These are phyloP conservation scores for Anarrhichthys ocellatus DNA, from an alignment of 2,113 vertebrate genomes.

Conservation along the genomic window DNA sequence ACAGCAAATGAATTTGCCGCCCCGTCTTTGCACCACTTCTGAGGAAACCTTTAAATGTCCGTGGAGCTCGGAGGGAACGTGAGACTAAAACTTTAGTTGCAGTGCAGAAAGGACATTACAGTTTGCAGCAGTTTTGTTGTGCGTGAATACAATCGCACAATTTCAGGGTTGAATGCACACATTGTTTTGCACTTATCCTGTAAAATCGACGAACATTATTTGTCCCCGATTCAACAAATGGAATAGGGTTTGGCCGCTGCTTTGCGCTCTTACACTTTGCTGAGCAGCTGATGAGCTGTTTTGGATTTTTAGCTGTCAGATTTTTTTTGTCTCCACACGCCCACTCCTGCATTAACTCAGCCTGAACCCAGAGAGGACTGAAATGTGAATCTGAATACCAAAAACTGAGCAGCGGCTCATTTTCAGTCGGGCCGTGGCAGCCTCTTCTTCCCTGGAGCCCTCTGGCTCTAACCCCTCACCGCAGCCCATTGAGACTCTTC, in stretches of 20 bases:
- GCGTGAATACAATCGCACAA: conserved; percentile 29
- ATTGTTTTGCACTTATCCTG: conserved; percentile 16
- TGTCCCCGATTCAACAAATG: conserved; percentile 20
- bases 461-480: conserved; percentile 59
- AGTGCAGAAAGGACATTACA: background rate
- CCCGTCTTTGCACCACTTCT: background rate
- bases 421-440: conserved; percentile 58
- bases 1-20: conserved; percentile 42
- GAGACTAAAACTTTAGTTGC: conserved; percentile 12
- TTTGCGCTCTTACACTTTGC: conserved; percentile 35
- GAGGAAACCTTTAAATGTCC: conserved; percentile 32
- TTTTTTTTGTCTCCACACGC: conserved; percentile 18
- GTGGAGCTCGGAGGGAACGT: conserved; percentile 22
- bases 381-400: conserved; percentile 57
- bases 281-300: conserved; percentile 39
- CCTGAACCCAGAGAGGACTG: conserved; percentile 51
- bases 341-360: conserved; percentile 29
- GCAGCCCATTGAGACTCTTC: conserved; percentile 60
- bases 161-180: conserved; percentile 46
- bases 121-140: conserved; percentile 9
- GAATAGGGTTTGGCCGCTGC: conserved; percentile 11
- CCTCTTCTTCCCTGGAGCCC: conserved; percentile 49
- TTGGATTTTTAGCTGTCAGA: conserved; percentile 53
- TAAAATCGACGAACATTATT: conserved; percentile 38
- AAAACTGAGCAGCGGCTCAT: conserved; percentile 55